phyloP scores from a whole-genome alignment of 37 sponge, comb jelly and placozoan species.

The Spongia lamella region DNA sequence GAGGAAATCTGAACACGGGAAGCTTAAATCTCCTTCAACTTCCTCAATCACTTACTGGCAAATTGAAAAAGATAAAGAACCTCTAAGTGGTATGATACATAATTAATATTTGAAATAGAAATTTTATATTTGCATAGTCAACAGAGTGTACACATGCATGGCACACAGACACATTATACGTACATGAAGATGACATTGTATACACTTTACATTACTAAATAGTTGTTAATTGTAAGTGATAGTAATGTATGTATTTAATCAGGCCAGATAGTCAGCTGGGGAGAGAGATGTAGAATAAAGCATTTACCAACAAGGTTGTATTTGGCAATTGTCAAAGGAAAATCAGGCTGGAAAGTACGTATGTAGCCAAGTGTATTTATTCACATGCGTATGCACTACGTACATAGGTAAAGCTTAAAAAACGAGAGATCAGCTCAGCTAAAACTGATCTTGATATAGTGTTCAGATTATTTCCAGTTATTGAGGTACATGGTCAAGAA shows the following conservation, averaged over 20 bases:
- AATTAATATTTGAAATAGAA: too few relatives aligned
- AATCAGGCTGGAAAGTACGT: slow-evolving; percentile 12
- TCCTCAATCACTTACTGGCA: slow-evolving; percentile 87
- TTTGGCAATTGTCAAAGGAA: slow-evolving; percentile 44
- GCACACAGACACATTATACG: too few relatives aligned
- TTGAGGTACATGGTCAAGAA: slow-evolving; percentile 33
- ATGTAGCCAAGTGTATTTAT: too few relatives aligned
- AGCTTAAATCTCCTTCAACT: slow-evolving; percentile 65
- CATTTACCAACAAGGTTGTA: slow-evolving; percentile 77
- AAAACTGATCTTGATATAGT: slow-evolving; percentile 39
- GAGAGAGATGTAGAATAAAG: slow-evolving; percentile 67
- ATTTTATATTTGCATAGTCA: too few relatives aligned
- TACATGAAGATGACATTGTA: too few relatives aligned
- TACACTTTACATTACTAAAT: too few relatives aligned
- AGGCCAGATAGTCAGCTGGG: slow-evolving; percentile 68
- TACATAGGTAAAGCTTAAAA: too few relatives aligned
- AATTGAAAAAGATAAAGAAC: slow-evolving; percentile 66
- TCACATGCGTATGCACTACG: background rate
- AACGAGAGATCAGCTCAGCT: too few relatives aligned
- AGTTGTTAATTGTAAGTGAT: too few relatives aligned
- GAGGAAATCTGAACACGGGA: slow-evolving; percentile 49
- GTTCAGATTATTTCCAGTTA: slow-evolving; percentile 64
- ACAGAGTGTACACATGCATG: too few relatives aligned
- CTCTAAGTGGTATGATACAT: slow-evolving; percentile 43
- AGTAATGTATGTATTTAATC: too few relatives aligned